Base-by-base conservation (phyloP, 2,888 invertebrate genomes). In the Hemaris fuciformis region DNA sequence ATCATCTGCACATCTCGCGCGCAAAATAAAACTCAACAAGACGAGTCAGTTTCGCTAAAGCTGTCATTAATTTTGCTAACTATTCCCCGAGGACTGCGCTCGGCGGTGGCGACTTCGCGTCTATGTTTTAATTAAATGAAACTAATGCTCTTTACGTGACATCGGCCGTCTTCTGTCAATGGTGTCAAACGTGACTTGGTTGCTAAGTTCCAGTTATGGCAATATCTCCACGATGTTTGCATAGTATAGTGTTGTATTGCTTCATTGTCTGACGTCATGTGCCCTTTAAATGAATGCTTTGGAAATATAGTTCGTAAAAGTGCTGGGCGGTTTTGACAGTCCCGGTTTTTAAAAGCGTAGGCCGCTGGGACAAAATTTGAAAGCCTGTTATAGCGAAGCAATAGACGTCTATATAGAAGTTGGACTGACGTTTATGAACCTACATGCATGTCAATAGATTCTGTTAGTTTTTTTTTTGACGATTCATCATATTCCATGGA, bases 121-220 rank as follows among this genome's bases (percentile, higher is more conserved):
- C 20, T 41, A 60, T 59, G 59, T 53, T 60, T 60, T 53, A 60
- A 60, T 60, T 53, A 60, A 53, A 60, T 42, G 38, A 53, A 53
- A 53, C 31, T 53, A 53, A 78, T 78, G 69, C 69, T 64, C 61
- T 60, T 61, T 59, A 62, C 74, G 73, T 76, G 75, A 71, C 73
- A 66, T 68, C 71, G 70, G 53, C 66, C 68, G 66, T 69, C 66
- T 65, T 67, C 61, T 70, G 63, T 70, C 72, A 74, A 72, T 75
- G 71, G 67, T 66, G 67, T 67, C 67, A 71, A 66, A 76, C 77
- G 77, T 79, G 77, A 73, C 72, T 72, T 7, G 68, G 61, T 63
- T 75, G 59, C 58, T 43, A 60, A 59, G 53, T 59, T 59, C 3
- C 59, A 67, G 64, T 62, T 61, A 60, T 64, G 20, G 38, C 25